Base-by-base conservation (phyloP, 2,888 invertebrate genomes). In the Drosophila kuntzei region DNA sequence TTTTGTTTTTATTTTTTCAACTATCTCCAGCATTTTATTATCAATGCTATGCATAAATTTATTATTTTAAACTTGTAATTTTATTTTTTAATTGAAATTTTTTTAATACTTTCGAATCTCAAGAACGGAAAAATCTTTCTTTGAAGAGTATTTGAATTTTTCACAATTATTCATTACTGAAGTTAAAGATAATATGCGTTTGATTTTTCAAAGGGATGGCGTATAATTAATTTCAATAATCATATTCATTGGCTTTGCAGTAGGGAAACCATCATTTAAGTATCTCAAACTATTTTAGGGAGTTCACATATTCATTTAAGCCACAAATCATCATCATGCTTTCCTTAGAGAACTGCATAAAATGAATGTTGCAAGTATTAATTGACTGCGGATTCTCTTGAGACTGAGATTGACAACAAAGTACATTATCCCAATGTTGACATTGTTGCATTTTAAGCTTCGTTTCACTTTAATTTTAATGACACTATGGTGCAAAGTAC, bases 401-500 rank as follows among this genome's bases (percentile, higher is more conserved):
- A 34, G 12, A 7, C 3, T 14, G 25, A 22, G 9, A 34, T 34
- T 43, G 54, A 44, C 74, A 69, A 69, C 44, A 46, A 51, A 55
- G 41, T 47, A 55, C 66, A 55, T 65, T 60, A 53, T 49, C 59
- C 59, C 61, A 59, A 39, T 70, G 74, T 58, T 64, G 64, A 69
- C 58, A 62, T 63, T 76, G 65, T 71, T 69, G 62, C 71, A 72
- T 73, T 77, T 78, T 80, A 68, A 44, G 66, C 29, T 39, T 68
- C 80, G 55, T 66, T 71, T 62, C 49, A 46, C 73, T 63, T 80
- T 63, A 79, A 80, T 67, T 74, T 66, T 54, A 63, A 76, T 71
- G 73, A 49, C 79, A 65, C 49, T 63, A 27, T 5, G 25, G n/a
- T 36, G 64, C 51, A 66, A 67, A 47, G 25, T 39, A 46, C 46